A percentile compares a stretch with the other conserved stretches of the same genome.
phyloP scores from a whole-genome alignment of 2,113 vertebrate species.

The Xiphophorus couchianus region DNA sequence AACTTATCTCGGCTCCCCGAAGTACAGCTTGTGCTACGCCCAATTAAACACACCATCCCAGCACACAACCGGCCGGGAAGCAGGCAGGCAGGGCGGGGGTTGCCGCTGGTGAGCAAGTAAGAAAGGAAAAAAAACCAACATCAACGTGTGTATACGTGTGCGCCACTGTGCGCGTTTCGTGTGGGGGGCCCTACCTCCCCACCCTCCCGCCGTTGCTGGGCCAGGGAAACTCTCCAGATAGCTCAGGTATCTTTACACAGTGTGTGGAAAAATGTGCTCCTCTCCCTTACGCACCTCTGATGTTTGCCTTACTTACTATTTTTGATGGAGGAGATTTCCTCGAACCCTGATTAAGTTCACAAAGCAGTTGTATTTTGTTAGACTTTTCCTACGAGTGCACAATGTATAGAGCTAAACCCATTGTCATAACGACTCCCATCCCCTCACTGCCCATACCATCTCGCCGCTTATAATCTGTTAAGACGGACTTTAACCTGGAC shows the following conservation, averaged over 20 bases:
- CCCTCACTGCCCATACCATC: constrained; percentile 53
- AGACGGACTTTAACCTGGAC: constrained; percentile 49
- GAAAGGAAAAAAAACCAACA: constrained; percentile 3
- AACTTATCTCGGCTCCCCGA: constrained; percentile 68
- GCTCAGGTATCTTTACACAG: constrained; percentile 80
- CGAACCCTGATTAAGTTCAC: constrained; percentile 75
- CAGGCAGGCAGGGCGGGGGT: constrained; percentile 33
- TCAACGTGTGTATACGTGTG: constrained; percentile 27
- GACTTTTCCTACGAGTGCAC: constrained; percentile 80
- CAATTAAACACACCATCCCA: constrained; percentile 69
- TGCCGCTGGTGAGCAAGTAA: constrained; percentile 48
- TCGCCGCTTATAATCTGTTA: constrained; percentile 5
- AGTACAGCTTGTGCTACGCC: constrained; percentile 66
- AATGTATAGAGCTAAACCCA: constrained; percentile 76
- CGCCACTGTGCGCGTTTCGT: constrained; percentile 32
- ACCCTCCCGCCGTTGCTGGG: constrained; percentile 33
- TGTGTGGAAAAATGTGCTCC: constrained; percentile 73
- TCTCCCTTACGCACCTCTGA: constrained; percentile 76
- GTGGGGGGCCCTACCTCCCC: constrained; percentile 37
- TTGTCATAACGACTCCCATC: constrained; percentile 46
- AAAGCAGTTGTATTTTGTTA: constrained; percentile 80
- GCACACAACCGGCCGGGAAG: constrained; percentile 59
- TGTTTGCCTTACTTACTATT: constrained; percentile 81
- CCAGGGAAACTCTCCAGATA: constrained; percentile 75
- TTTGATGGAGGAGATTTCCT: constrained; percentile 76